Evolutionary conservation across 2,113 vertebrate species (phyloP).

Genomic region (Ceuthmochares aereus): DNA sequence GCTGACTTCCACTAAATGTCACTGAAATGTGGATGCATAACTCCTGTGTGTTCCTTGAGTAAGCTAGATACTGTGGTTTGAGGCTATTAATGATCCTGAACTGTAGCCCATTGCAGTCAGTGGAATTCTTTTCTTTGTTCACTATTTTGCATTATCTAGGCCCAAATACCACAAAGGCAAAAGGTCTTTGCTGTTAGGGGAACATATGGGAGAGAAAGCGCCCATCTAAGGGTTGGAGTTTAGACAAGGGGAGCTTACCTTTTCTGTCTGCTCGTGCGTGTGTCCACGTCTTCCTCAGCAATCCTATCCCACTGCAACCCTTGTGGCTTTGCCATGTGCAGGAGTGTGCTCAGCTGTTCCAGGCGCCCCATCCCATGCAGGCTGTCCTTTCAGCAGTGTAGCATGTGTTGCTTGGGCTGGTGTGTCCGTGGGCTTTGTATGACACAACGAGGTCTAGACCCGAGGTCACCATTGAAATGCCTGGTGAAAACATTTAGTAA

Average conservation of each 20-base stretch:
- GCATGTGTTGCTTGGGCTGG: background rate
- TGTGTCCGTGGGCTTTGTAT: background rate
- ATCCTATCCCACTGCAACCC: rapidly evolving
- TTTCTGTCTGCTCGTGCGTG: rapidly evolving
- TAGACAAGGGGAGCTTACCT: background rate
- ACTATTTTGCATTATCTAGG: background rate
- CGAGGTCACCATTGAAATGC: background rate
- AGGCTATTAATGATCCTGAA: background rate
- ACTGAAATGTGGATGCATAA: conserved; percentile 46
- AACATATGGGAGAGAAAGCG: background rate
- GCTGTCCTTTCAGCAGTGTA: background rate
- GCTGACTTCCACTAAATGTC: conserved; percentile 23
- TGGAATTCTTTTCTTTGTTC: background rate
- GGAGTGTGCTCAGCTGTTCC: background rate
- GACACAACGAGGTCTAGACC: background rate
- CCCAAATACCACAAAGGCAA: rapidly evolving
- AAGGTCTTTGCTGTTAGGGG: background rate
- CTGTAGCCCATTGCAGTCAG: background rate
- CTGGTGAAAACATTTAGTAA: background rate
- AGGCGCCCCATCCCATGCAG: rapidly evolving
- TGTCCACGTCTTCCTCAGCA: background rate
- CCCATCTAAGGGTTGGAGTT: background rate
- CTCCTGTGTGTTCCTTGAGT: background rate
- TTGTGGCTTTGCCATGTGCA: background rate
- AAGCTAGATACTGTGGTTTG: background rate